These are phyloP conservation scores for Lasiommata megera DNA, from an alignment of 2,888 invertebrate species.

Conservation along the genomic window DNA sequence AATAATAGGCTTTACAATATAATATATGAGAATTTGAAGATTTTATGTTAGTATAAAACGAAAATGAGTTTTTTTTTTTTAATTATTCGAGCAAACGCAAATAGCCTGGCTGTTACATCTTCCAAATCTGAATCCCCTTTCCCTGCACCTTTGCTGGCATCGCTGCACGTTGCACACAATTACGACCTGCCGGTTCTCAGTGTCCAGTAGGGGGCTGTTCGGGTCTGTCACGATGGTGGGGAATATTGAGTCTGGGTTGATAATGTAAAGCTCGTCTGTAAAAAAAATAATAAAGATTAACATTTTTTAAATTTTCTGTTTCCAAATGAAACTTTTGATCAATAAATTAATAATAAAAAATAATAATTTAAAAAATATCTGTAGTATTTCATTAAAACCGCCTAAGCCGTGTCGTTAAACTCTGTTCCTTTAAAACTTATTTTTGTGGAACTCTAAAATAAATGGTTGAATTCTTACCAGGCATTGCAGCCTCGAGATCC, in stretches of 20 bases:
- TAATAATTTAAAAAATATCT: no score
- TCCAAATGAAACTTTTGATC: no score
- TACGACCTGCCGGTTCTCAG: background rate
- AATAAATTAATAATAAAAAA: no score
- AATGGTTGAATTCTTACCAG: background rate
- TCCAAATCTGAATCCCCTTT: background rate
- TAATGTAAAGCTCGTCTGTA: background rate
- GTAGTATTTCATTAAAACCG: no score
- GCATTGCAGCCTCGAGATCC: background rate
- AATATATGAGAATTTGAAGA: no score
- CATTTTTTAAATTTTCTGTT: no score
- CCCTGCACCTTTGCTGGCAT: background rate
- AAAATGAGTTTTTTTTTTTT: no score
- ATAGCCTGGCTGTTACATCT: constrained; percentile 4
- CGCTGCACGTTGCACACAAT: background rate
- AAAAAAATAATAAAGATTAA: background rate
- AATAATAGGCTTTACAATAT: no score
- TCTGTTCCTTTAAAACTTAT: no score
- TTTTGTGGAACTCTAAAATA: no score
- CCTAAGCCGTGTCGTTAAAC: no score
- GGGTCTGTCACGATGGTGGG: background rate
- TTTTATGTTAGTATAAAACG: no score
- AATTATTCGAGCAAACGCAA: constrained; percentile 6
- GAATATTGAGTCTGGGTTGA: background rate
- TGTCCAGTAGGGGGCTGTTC: background rate